These are phyloP conservation scores for Onthophagus sagittarius DNA, from an alignment of 2,888 invertebrate species.

Conservation along the genomic window DNA sequence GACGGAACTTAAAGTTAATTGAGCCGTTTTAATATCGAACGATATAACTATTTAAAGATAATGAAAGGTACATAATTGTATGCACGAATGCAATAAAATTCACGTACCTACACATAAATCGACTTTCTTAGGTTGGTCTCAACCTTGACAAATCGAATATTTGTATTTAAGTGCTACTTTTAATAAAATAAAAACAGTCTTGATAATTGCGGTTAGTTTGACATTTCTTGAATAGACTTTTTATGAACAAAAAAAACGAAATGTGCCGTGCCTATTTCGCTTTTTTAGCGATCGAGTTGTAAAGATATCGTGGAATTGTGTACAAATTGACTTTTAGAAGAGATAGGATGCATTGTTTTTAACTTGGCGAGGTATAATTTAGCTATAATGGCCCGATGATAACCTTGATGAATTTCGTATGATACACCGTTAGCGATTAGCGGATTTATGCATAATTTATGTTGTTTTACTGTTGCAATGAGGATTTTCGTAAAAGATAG, in stretches of 20 bases:
- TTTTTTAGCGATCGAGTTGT: neutral
- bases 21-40: neutral
- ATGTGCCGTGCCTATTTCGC: neutral
- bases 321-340: neutral
- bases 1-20: neutral
- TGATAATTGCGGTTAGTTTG: neutral
- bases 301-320: neutral
- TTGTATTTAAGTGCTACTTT: neutral
- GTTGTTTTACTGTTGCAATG: neutral
- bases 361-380: neutral
- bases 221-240: neutral
- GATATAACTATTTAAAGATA: neutral
- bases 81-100: neutral
- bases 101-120: neutral
- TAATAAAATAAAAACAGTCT: neutral
- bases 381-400: neutral
- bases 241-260: neutral
- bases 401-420: neutral
- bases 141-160: neutral
- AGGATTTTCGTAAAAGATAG: neutral
- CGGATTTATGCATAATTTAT: neutral
- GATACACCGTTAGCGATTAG: neutral
- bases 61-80: neutral
- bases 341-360: neutral
- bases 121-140: neutral